Evolutionary conservation across 2,888 invertebrate genomes (phyloP).

Genomic region (Aporophyla nigra): DNA sequence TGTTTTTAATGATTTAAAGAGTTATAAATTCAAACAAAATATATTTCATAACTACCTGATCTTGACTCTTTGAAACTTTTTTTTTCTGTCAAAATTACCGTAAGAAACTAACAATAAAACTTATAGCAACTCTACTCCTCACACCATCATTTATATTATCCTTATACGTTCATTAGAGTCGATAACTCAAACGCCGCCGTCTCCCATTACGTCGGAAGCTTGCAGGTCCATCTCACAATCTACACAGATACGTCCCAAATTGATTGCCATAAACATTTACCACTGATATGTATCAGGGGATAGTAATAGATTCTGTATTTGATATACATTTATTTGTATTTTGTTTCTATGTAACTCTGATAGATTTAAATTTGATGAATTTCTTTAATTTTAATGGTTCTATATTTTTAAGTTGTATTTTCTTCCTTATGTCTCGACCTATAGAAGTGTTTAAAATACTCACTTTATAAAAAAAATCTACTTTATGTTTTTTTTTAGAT

Average conservation of each 20-base stretch:
- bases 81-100: too few species aligned
- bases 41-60: too few species aligned
- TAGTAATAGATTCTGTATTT: not conserved
- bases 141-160: not conserved
- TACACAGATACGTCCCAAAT: constrained; percentile 41
- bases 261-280: constrained; percentile 30
- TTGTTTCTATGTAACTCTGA: not conserved
- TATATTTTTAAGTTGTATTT: not conserved
- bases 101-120: not conserved
- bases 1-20: too few species aligned
- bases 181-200: constrained; percentile 27
- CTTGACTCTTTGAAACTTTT: too few species aligned
- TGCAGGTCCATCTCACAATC: constrained; percentile 30
- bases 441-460: not conserved
- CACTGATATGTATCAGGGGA: constrained; percentile 9
- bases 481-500: not conserved
- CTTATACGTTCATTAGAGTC: constrained; percentile 27
- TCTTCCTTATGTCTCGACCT: not conserved
- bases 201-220: constrained; percentile 29
- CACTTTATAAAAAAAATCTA: not conserved
- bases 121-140: not conserved
- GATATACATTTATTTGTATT: constrained; percentile 4
- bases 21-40: too few species aligned
- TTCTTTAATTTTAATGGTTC: not conserved
- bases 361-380: too few species aligned